A percentile compares a stretch with the other conserved stretches of the same genome.
phyloP scores from a whole-genome alignment of 1,140 invertebrate genomes.

The Diuraphis noxia region DNA sequence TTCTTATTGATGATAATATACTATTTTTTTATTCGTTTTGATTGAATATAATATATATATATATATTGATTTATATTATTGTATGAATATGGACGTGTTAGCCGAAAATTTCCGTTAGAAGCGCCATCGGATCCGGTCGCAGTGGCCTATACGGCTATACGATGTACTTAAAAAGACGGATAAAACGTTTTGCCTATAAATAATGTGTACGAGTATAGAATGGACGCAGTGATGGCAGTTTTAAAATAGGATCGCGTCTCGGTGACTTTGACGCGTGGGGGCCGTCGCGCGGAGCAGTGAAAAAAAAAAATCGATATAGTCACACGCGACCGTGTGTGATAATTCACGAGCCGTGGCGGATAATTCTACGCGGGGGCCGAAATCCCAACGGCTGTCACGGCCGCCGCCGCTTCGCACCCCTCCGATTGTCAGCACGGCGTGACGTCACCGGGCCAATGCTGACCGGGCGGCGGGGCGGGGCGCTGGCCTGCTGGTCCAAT shows the following conservation, averaged over 20 bases:
- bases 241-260: not conserved
- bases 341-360: not conserved
- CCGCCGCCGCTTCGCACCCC: not conserved
- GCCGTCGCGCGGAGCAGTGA: not conserved
- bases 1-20: too few relatives aligned
- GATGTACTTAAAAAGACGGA: not conserved
- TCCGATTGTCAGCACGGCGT: not conserved
- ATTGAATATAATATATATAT: too few relatives aligned
- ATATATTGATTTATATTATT: too few relatives aligned
- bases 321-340: not conserved
- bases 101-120: not conserved
- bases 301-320: not conserved
- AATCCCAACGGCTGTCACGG: slow-evolving; percentile 29
- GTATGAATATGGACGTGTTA: too few relatives aligned
- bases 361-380: not conserved
- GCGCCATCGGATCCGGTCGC: not conserved
- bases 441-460: slow-evolving; percentile 51
- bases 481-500: slow-evolving; percentile 21
- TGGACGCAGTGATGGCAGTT: not conserved
- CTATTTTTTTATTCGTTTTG: too few relatives aligned
- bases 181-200: not conserved
- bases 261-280: slow-evolving; percentile 12
- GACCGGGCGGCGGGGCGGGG: slow-evolving; percentile 6
- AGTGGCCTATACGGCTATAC: not conserved
- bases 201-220: not conserved